Evolutionary conservation across 2,113 vertebrate genomes (phyloP).

Genomic region (Heteronetta atricapilla): DNA sequence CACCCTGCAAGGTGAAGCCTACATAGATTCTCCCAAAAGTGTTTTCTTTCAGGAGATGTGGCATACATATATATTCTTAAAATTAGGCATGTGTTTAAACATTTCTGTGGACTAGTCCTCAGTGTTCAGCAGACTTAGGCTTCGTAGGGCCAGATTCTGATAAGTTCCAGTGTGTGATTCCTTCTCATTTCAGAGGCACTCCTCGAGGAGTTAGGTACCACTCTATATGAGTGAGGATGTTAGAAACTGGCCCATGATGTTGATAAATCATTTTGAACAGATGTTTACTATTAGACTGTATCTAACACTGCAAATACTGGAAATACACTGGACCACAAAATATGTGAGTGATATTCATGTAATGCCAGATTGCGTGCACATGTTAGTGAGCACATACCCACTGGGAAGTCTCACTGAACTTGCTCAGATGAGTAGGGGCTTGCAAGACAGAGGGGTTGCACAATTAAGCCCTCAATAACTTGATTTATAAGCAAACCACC

Average conservation of each 20-base stretch:
- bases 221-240: neutral
- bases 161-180: neutral
- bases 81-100: neutral
- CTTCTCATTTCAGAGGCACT: neutral
- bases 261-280: conserved; percentile 56
- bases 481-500: conserved; percentile 66
- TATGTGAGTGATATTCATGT: conserved; percentile 51
- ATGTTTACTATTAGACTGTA: conserved; percentile 60
- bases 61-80: neutral
- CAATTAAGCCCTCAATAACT: conserved; percentile 64
- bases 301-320: conserved; percentile 58
- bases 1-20: neutral
- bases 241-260: conserved; percentile 2
- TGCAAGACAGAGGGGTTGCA: conserved; percentile 54
- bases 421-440: conserved; percentile 57
- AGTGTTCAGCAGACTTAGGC: neutral
- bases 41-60: neutral
- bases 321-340: conserved; percentile 51
- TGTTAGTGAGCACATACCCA: conserved; percentile 41
- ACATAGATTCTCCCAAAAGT: neutral
- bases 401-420: conserved; percentile 52
- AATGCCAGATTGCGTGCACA: conserved; percentile 64
- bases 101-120: neutral
- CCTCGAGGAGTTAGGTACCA: conserved; percentile 5
- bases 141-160: neutral